Conservation (phyloP, 2,113 vertebrate genomes). For the Paramormyrops kingsleyae region DNA sequence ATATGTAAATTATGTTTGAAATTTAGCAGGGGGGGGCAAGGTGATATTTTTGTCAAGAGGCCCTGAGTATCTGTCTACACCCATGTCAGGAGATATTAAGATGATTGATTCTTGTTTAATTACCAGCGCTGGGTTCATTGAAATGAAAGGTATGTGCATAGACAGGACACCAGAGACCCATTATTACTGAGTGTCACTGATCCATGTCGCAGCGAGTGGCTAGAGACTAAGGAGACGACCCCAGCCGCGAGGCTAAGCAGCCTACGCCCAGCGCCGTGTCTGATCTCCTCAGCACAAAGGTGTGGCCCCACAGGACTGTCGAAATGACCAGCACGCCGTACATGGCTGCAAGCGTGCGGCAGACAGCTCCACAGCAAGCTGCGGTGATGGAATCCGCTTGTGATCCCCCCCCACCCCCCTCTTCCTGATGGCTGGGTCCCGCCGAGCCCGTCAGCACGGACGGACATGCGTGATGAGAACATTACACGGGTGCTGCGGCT, state of each 20-base stretch:
- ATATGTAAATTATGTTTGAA: neutral
- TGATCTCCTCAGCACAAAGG: neutral
- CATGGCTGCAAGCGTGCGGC: neutral
- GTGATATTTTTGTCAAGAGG: neutral
- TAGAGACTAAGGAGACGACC: neutral
- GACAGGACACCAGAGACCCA: neutral
- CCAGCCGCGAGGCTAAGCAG: neutral
- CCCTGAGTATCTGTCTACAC: neutral
- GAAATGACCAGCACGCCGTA: neutral
- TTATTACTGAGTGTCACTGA: neutral
- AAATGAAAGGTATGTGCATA: neutral
- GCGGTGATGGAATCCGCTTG: neutral
- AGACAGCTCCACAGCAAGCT: neutral
- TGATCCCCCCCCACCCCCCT: neutral
- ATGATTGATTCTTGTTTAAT: constrained; percentile 1
- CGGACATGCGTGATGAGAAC: neutral
- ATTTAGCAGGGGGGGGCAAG: neutral
- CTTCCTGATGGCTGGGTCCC: neutral
- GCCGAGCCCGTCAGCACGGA: neutral
- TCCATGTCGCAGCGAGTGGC: neutral
- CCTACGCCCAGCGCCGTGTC: neutral
- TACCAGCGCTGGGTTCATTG: neutral
- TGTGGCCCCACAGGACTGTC: neutral
- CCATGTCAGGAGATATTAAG: neutral
- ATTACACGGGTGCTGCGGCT: neutral